phyloP scores from a whole-genome alignment of 2,888 invertebrate genomes.

The Trileptium ribeirensis region DNA sequence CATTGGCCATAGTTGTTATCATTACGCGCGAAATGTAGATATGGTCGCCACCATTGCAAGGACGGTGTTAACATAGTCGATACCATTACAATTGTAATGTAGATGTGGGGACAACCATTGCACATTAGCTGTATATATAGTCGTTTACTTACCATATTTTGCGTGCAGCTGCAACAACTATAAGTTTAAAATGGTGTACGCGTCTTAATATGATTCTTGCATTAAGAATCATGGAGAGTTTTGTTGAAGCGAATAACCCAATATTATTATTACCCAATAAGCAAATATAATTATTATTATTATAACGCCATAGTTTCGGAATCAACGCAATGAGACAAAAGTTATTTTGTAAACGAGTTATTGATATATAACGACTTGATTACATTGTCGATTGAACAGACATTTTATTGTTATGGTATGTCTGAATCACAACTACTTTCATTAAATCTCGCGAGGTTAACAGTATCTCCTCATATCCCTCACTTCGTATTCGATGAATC shows the following conservation, averaged over 20 bases:
- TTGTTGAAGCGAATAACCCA: not conserved
- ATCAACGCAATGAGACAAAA: not conserved
- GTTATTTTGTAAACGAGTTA: not conserved
- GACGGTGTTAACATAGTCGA: no score
- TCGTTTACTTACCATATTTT: no score
- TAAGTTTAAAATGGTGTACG: no score
- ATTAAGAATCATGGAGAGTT: not conserved
- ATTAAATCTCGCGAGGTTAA: not conserved
- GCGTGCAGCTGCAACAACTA: no score
- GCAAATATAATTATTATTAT: no score
- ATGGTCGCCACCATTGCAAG: no score
- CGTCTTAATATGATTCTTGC: no score
- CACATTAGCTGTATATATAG: no score
- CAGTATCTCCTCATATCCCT: not conserved
- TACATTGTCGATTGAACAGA: not conserved
- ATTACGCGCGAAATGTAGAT: no score
- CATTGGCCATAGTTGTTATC: no score
- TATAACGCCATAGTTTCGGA: not conserved
- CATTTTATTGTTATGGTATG: not conserved
- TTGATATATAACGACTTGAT: not conserved
- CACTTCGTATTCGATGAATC: not conserved
- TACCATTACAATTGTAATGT: no score
- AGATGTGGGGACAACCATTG: no score
- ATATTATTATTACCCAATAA: not conserved
- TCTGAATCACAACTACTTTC: not conserved